Evolutionary conservation across 2,888 invertebrate species (phyloP), one percentile per base, ranked within the genome.

Genomic region (Aphidoletes aphidimyza): DNA sequence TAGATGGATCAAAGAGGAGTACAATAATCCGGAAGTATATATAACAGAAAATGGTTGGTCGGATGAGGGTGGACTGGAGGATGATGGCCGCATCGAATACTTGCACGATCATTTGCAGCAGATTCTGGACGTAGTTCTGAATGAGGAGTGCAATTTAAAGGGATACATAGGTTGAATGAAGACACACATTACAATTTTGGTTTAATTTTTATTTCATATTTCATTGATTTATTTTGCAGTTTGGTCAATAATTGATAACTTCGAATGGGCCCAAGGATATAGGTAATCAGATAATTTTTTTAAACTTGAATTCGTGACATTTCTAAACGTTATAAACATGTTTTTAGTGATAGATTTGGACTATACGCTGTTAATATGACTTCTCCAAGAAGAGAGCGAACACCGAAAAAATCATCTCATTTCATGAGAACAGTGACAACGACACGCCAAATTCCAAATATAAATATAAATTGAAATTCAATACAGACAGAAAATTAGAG

Each of bases 331-430:
- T 42, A 9, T 42, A 42, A 14, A 42, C 42, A 14, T 9, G 8
- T 54, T 83, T 45, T 83, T 69, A 85, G 84, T 26, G 90, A 91
- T 84, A 91, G 91, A 87, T 94, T 93, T 88, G 95, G 95, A 6
- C 86, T 95, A 0, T 93, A 92, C 86, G 90, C 92, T 87, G 93
- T 94, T 0, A 92, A 95, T 87, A 94, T 93, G 87, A 88, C 89
- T 0, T 91, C 91, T 86, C 90, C 91, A 0, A 89, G 91, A 0
- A 91, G 92, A 85, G 89, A 91, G 0, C 90, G 94, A 86, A 92
- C 91, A 0, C 91, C 93, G 0, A 93, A 94, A 87, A 90, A 90
- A 42, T 94, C 94, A 0, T 91, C 92, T 0, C 87, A 26, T 6
- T 84, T 85, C 37, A 36, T 84, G 19, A 26, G 5, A 5, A 14